Base-by-base conservation (phyloP, 2,888 invertebrate genomes). In the Yponomeuta malinellus region DNA sequence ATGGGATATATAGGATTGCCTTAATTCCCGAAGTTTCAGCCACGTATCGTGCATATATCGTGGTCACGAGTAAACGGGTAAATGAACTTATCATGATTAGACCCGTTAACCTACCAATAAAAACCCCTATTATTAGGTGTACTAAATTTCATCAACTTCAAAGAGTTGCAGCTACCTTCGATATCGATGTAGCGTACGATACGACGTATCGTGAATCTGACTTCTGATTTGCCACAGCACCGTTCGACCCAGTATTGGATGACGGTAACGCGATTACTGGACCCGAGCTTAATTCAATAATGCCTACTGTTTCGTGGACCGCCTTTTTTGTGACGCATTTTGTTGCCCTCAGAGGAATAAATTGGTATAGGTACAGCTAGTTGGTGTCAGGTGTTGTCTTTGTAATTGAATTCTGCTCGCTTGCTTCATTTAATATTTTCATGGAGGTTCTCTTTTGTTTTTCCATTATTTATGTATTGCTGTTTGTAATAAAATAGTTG, bases 251-350 rank as follows among this genome's bases (percentile, higher is more conserved):
- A 81, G 87, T 90, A 88, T 91, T 90, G 86, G 88, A 83, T 90
- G 87, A 90, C 90, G 80, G 89, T 91, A 92, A 92, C 86, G 81
- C 83, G 89, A 92, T 92, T 91, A 92, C 88, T 91, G 91, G 33
- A 90, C 90, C 90, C 86, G 83, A 79, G 84, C 87, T 85, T 91
- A 92, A 92, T 90, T 90, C 85, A 83, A 91, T 92, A 88, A 89
- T 81, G 77, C 78, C 52, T 59, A 59, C 52, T 59, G 79, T 81
- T 79, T 73, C 78, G 80, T 83, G 82, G 85, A 59, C 74, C 85
- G 82, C 78, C 82, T 79, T 83, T 82, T 86, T 85, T 89, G 85
- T 82, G 73, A 29, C 29, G 31, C n/a, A 59, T 68, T 31, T 48
- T 15, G 52, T 3, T 59, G 52, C 10, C 48, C 70, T 67, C 67